A percentile compares a stretch with the other conserved stretches of the same genome.
Conservation (phyloP, 2,888 invertebrate species). For the Cryptus viduatorius region DNA sequence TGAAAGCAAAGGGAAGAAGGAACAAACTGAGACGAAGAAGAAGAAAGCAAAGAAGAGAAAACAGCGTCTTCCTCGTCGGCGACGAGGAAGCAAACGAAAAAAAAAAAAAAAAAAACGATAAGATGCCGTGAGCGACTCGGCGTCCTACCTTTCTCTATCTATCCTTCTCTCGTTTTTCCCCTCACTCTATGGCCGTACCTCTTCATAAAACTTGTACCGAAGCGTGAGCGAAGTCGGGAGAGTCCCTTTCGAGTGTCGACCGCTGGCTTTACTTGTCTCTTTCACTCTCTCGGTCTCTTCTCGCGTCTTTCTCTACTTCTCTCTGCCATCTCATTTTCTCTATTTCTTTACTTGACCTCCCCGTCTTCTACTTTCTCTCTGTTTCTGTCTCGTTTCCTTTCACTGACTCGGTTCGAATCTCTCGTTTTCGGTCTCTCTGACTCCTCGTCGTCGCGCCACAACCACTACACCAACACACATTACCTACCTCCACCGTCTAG, state of each 20-base stretch:
- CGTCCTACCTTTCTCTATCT: slow-evolving; percentile 59
- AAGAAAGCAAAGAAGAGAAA: slow-evolving; percentile 49
- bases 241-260: slow-evolving; percentile 62
- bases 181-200: slow-evolving; percentile 34
- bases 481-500: slow-evolving; percentile 60
- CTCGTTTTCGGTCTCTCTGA: slow-evolving; percentile 8
- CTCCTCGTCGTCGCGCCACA: slow-evolving; percentile 30
- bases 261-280: slow-evolving; percentile 49
- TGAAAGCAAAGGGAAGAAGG: neutral
- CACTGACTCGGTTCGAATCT: neutral
- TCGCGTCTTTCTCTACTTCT: slow-evolving; percentile 19
- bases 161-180: slow-evolving; percentile 21
- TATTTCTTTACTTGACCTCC: slow-evolving; percentile 22
- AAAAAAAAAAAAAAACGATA: slow-evolving; percentile 48
- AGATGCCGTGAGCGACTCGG: slow-evolving; percentile 52
- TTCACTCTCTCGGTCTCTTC: slow-evolving; percentile 40
- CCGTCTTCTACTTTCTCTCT: slow-evolving; percentile 40
- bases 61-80: no score
- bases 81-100: neutral
- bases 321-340: slow-evolving; percentile 41
- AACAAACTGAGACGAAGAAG: slow-evolving; percentile 43
- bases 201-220: slow-evolving; percentile 58
- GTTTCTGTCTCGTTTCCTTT: slow-evolving; percentile 43
- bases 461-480: slow-evolving; percentile 23
- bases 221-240: slow-evolving; percentile 51